Base-by-base conservation (phyloP, 1,140 invertebrate genomes). In the Euwallacea similis region DNA sequence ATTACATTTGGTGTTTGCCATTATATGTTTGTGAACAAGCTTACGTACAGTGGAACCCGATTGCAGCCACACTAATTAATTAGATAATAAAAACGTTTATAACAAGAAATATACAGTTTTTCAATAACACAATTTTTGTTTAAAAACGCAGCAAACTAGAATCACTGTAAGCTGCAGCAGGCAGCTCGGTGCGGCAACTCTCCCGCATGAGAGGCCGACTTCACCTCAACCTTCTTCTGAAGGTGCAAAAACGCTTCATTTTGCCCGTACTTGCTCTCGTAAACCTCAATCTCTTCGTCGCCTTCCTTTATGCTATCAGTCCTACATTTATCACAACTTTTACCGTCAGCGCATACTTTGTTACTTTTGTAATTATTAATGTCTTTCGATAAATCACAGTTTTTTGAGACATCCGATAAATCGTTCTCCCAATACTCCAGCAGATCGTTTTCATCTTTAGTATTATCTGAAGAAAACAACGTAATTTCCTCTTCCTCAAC, bases 101-200 rank as follows among this genome's bases (percentile, higher is more conserved):
- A 66, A 66, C 64, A 68, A 68, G 9, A 55, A 66, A 56, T 54
- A 66, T 65, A 65, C 21, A 66, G 33, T 54, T 62, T 46, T 15
- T 44, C 50, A 53, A 66, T 55, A 66, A 58, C 54, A 7, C 47
- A 16, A n/a, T 2, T 63, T 33, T 33, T 33, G 21, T 33, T 33
- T 33, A 33, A 16, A 58, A 58, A 33, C 21, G 15, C 44, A 63
- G 47, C 61, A 47, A 50, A 53, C 0, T 15, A 46, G 4, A 8
- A 53, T 80, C 67, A 80, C 78, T 79, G 80, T 8, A 81, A 66
- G 58, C 73, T 80, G 72, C 80, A 81, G 75, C 80, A 81, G 21
- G 81, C 76, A 6, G 79, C 78, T 43, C 78, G 61, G 69, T 79
- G 78, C 15, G 79, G 79, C 13, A 81, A 66, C 41, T 76, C 74